Percentiles rank a stretch among this genome's conserved stretches.
phyloP scores from a whole-genome alignment of 92 coral and sea anemone genomes.

The Palythoa grandiflora region DNA sequence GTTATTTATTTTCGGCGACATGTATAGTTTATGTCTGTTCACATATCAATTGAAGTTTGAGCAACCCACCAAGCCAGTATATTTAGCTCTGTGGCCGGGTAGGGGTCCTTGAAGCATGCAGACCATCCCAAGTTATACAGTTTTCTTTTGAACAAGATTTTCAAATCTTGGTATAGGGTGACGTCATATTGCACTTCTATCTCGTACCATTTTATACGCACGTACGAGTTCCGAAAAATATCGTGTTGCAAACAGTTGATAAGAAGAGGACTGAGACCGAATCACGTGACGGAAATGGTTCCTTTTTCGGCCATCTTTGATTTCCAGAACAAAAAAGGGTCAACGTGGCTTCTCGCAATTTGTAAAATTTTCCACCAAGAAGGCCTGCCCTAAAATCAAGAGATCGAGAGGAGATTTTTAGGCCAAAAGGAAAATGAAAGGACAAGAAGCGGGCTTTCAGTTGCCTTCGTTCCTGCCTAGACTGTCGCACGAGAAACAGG shows the following conservation, averaged over 20 bases:
- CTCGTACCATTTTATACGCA: too few species aligned
- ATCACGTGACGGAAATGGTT: slow-evolving; percentile 79
- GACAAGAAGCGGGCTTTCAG: slow-evolving; percentile 85
- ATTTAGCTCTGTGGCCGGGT: too few species aligned
- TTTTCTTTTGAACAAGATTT: too few species aligned
- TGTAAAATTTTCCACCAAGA: slow-evolving; percentile 51
- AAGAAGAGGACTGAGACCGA: slow-evolving; percentile 1
- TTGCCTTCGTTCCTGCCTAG: slow-evolving; percentile 89
- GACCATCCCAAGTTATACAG: too few species aligned
- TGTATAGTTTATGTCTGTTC: too few species aligned
- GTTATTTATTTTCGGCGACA: too few species aligned
- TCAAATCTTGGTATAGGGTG: too few species aligned
- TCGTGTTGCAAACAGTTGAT: background rate
- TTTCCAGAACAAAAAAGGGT: slow-evolving; percentile 80
- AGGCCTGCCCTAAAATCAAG: slow-evolving; percentile 68
- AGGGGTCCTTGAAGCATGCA: too few species aligned
- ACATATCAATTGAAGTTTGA: too few species aligned
- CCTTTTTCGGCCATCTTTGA: slow-evolving; percentile 93
- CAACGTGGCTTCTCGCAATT: slow-evolving; percentile 93
- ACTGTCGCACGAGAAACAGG: slow-evolving; percentile 94
- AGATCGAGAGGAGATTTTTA: slow-evolving; percentile 64
- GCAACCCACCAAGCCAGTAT: too few species aligned
- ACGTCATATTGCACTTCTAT: too few species aligned
- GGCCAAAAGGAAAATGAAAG: slow-evolving; percentile 76
- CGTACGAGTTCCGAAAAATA: too few species aligned